phyloP scores from a whole-genome alignment of 2,113 vertebrate genomes.

The Hystrix cristata region DNA sequence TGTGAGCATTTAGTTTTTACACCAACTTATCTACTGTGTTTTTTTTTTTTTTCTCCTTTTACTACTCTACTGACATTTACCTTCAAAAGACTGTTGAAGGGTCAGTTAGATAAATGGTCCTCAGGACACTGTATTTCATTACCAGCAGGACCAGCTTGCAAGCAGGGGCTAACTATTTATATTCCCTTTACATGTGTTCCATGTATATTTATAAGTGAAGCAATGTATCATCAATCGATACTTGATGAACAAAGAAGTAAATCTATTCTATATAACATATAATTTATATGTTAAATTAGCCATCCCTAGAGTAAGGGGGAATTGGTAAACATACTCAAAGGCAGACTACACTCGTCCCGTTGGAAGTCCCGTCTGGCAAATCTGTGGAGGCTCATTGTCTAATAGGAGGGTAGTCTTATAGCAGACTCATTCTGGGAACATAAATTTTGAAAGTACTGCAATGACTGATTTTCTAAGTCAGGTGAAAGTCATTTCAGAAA shows the following conservation, averaged over 20 bases:
- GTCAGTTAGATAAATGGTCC: not conserved
- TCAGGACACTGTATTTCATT: not conserved
- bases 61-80: not conserved
- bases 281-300: not conserved
- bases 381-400: not conserved
- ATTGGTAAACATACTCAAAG: not conserved
- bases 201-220: not conserved
- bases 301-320: not conserved
- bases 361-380: not conserved
- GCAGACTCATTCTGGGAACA: not conserved
- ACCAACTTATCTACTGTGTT: not conserved
- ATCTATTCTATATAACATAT: not conserved
- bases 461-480: not conserved
- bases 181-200: not conserved
- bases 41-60: conserved; percentile 54
- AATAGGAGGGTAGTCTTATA: not conserved
- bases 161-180: not conserved
- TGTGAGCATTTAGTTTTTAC: not conserved
- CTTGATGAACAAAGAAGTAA: not conserved
- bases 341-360: not conserved
- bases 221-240: not conserved
- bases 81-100: not conserved
- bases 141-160: not conserved
- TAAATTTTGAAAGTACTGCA: not conserved
- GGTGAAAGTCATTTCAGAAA: not conserved